Evolutionary conservation across 1,140 invertebrate genomes (phyloP).

Genomic region (Drosophila navojoa): DNA sequence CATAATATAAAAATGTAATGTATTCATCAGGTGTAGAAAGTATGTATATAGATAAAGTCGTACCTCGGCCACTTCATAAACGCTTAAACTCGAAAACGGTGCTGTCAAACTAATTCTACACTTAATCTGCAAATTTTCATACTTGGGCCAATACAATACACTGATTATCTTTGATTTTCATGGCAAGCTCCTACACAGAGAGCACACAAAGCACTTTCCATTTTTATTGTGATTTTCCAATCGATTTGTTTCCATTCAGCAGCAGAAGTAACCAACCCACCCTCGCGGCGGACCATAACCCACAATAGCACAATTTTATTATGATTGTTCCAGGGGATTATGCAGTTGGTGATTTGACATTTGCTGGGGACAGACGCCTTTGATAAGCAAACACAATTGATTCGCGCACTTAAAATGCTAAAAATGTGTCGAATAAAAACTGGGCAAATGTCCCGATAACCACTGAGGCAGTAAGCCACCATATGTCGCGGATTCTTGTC

Average conservation of each 20-base stretch:
- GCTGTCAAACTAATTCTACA: not conserved
- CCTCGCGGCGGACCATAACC: constrained; percentile 31
- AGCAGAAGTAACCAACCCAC: constrained; percentile 22
- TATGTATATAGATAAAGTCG: too few species aligned
- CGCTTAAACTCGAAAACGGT: too few species aligned
- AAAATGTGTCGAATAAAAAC: constrained; percentile 72
- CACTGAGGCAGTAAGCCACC: constrained; percentile 56
- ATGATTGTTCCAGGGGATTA: constrained; percentile 38
- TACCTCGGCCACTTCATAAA: too few species aligned
- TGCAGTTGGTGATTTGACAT: constrained; percentile 28
- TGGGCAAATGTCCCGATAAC: constrained; percentile 9
- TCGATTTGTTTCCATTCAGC: constrained; percentile 55
- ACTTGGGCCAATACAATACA: not conserved
- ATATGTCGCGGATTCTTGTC: constrained; percentile 34
- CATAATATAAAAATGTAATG: too few species aligned
- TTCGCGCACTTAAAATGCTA: constrained; percentile 71
- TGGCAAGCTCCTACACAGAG: not conserved
- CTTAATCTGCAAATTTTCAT: constrained; percentile 2
- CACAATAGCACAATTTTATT: constrained; percentile 75
- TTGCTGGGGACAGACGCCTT: constrained; percentile 13
- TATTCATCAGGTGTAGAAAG: too few species aligned
- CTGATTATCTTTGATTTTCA: not conserved
- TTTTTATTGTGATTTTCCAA: constrained; percentile 73
- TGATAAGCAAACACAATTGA: constrained; percentile 57
- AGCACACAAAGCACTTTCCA: constrained; percentile 30